These are phyloP conservation scores for Scaptomyza graminum DNA, from an alignment of 1,140 invertebrate species.

Conservation along the genomic window DNA sequence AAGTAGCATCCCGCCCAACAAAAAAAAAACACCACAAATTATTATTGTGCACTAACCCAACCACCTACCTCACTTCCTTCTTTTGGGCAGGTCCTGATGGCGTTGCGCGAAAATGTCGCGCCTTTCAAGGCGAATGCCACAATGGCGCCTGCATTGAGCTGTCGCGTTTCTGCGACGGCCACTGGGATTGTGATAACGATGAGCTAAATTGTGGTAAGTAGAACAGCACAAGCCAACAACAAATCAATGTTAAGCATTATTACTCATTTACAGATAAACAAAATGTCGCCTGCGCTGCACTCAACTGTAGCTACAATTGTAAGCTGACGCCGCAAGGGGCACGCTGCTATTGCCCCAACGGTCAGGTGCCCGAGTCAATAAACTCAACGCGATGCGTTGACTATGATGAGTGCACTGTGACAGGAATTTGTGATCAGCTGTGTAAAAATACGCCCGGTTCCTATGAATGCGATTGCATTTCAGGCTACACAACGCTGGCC, in stretches of 20 bases:
- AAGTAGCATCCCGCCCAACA: conserved; percentile 42
- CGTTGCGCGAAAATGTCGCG: conserved; percentile 84
- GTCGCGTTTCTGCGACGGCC: conserved; percentile 91
- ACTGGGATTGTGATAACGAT: conserved; percentile 89
- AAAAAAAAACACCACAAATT: too few species aligned
- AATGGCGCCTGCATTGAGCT: conserved; percentile 89
- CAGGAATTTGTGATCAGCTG: conserved; percentile 91
- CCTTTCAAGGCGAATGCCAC: conserved; percentile 87
- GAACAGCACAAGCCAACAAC: background rate
- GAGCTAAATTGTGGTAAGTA: conserved; percentile 85
- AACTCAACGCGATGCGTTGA: conserved; percentile 88
- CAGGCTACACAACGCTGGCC: conserved; percentile 88
- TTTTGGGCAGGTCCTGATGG: conserved; percentile 57
- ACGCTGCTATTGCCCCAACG: conserved; percentile 90
- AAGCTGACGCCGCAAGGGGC: conserved; percentile 87
- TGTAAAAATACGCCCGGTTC: conserved; percentile 90
- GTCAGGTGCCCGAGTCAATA: conserved; percentile 88
- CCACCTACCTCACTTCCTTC: background rate
- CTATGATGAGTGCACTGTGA: conserved; percentile 89
- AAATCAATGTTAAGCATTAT: conserved; percentile 6
- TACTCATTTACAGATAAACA: conserved; percentile 83
- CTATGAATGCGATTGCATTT: conserved; percentile 90
- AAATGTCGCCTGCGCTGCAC: conserved; percentile 85
- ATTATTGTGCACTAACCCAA: conserved; percentile 16
- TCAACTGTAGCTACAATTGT: conserved; percentile 88